Evolutionary conservation across 2,113 vertebrate genomes (phyloP), one percentile per base, ranked within the genome.

Genomic region (Potamarius usumacintae): DNA sequence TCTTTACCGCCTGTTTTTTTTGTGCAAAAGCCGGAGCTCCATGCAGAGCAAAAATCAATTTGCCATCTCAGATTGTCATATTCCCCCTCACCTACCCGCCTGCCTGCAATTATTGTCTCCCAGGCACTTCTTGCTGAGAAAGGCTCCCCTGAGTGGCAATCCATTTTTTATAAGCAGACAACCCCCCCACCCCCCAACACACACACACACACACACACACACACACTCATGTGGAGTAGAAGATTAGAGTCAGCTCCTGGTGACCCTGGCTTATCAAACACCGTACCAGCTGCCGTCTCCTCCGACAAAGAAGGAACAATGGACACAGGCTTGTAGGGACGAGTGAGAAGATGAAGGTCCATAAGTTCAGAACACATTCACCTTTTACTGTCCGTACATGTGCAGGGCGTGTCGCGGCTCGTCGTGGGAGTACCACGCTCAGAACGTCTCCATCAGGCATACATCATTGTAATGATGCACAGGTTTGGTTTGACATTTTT

Each of bases 31-130:
- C 89, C 85, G 85, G 60, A 72, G 84, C 91, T 91, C 84, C 85
- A 92, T 87, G 90, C 91, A 89, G 93, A 93, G 89, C 90, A 86
- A 91, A 95, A 95, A 95, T 95, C 93, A 93, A 95, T 95, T 94
- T 94, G 90, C 92, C 90, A 91, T 94, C 89, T 92, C 76, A 89
- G 92, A 94, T 93, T 92, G 91, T 92, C 93, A 92, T 91, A 93
- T 93, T 93, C 90, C 84, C 88, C 90, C 90, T 94, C 89, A 91
- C 91, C 90, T 91, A 89, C 81, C 85, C 84, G 86, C 83, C 90
- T 76, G 88, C 62, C 88, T 71, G 91, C 92, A 93, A 94, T 95
- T 94, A 94, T 92, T 92, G 92, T 92, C 88, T 89, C 82, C 86
- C 88, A 90, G 89, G 88, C 89, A 89, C 87, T 90, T 93, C 91